Evolutionary conservation across 2,888 invertebrate species (phyloP).

Genomic region (Dicycla oo): DNA sequence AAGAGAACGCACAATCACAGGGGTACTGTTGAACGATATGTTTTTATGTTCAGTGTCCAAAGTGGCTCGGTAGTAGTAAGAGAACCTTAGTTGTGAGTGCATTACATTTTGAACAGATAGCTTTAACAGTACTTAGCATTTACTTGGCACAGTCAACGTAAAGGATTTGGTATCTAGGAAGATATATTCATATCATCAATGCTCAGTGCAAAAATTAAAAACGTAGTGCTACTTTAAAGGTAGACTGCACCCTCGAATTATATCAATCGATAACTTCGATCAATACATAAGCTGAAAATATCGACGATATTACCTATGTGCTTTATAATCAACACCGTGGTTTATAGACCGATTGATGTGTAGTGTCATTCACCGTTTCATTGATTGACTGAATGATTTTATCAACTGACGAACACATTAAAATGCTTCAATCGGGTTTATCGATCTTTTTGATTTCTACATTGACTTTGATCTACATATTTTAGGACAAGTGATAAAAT

Average conservation of each 20-base stretch:
- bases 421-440: slow-evolving; percentile 4
- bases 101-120: slow-evolving; percentile 47
- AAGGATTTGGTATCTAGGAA: slow-evolving; percentile 14
- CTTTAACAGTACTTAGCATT: slow-evolving; percentile 56
- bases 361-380: slow-evolving; percentile 1
- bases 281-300: not conserved
- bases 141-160: slow-evolving; percentile 49
- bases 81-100: slow-evolving; percentile 42
- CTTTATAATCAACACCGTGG: slow-evolving; percentile 5
- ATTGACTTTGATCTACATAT: slow-evolving; percentile 21
- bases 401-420: not conserved
- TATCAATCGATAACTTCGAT: slow-evolving; percentile 16
- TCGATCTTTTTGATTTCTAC: slow-evolving; percentile 2
- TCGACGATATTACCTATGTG: slow-evolving; percentile 6
- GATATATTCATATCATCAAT: slow-evolving; percentile 47
- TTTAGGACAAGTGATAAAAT: slow-evolving; percentile 4
- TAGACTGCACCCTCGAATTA: slow-evolving; percentile 27
- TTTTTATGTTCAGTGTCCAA: slow-evolving; percentile 44
- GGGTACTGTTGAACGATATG: slow-evolving; percentile 43
- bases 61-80: slow-evolving; percentile 31
- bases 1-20: slow-evolving; percentile 24
- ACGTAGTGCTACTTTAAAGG: slow-evolving; percentile 2
- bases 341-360: not conserved
- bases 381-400: slow-evolving; percentile 12
- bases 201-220: slow-evolving; percentile 21